Base-by-base conservation (phyloP, 2,888 invertebrate species). In the Nasonia oneida region DNA sequence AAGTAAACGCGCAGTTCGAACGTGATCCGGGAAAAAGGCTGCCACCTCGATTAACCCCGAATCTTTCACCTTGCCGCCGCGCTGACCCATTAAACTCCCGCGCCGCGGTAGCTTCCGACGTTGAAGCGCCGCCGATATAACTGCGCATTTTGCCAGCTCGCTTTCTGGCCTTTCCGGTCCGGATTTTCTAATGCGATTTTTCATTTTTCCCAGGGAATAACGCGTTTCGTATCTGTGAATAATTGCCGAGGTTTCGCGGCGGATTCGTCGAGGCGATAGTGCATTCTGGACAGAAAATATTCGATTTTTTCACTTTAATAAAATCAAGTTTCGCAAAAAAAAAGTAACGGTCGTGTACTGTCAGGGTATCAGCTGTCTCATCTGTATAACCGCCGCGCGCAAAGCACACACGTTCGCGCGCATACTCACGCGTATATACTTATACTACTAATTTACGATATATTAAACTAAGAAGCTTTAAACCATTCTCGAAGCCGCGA, bases 11-110 rank as follows among this genome's bases (percentile, higher is more conserved):
- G 74, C 6, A 29, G 67, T 83, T 76, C 67, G 67, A 64, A 75
- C 74, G 70, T 75, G 71, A 84, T 81, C 82, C 73, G 86, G 84
- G 84, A 88, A 90, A 91, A 89, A 87, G 79, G 81, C 87, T 2
- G 71, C 70, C 88, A 90, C 89, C 90, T 90, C 90, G 90, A 91
- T 91, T 91, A 91, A 91, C 90, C 90, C 89, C 86, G 88, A 89
- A 90, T 77, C 71, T 90, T 88, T 91, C 89, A 90, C 88, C 89
- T 90, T 89, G 89, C 89, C 86, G 88, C 57, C 29, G 57, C n/a
- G 86, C 53, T 84, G 84, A 84, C 84, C 85, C 37, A 78, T 81
- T 85, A 78, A 85, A 77, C 81, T 37, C 23, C 15, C 23, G 18
- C 80, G 87, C 81, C 57, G 77, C n/a, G 53, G 77, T 23, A n/a